phyloP scores from a whole-genome alignment of 2,113 vertebrate species.

The Apistogramma diplotaenia region DNA sequence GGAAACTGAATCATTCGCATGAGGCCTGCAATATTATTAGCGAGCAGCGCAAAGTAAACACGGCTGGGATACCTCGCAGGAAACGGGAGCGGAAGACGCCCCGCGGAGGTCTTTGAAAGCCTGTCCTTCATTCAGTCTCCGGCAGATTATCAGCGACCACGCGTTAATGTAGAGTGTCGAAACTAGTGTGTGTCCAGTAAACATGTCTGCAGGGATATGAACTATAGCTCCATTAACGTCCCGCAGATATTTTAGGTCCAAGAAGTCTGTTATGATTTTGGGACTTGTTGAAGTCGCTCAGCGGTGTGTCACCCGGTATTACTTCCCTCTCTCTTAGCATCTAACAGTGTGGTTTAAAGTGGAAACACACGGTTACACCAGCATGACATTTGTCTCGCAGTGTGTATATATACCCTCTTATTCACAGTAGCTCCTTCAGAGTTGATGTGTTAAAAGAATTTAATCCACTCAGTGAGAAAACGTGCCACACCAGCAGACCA shows the following conservation, averaged over 20 bases:
- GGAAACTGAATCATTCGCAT: not conserved
- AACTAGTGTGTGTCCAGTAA: not conserved
- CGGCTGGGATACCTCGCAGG: slow-evolving; percentile 43
- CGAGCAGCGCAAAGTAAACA: slow-evolving; percentile 58
- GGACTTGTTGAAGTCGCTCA: not conserved
- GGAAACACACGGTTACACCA: not conserved
- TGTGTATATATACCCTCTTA: not conserved
- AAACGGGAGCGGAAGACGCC: slow-evolving; percentile 65
- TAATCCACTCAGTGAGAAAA: not conserved
- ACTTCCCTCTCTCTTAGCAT: not conserved
- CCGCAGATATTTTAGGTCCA: not conserved
- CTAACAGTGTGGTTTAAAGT: not conserved
- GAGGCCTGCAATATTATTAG: slow-evolving; percentile 22
- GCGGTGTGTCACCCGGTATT: not conserved
- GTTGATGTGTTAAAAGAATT: not conserved
- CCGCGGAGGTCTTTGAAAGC: slow-evolving; percentile 58
- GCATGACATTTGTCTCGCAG: not conserved
- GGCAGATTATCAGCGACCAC: not conserved
- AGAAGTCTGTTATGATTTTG: not conserved
- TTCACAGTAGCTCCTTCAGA: not conserved
- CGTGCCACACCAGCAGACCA: not conserved
- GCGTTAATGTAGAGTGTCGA: not conserved
- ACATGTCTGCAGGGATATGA: not conserved
- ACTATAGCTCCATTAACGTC: not conserved
- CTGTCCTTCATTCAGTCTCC: slow-evolving; percentile 37